phyloP scores from a whole-genome alignment of 2,888 invertebrate species.

The Diarsia rubi region DNA sequence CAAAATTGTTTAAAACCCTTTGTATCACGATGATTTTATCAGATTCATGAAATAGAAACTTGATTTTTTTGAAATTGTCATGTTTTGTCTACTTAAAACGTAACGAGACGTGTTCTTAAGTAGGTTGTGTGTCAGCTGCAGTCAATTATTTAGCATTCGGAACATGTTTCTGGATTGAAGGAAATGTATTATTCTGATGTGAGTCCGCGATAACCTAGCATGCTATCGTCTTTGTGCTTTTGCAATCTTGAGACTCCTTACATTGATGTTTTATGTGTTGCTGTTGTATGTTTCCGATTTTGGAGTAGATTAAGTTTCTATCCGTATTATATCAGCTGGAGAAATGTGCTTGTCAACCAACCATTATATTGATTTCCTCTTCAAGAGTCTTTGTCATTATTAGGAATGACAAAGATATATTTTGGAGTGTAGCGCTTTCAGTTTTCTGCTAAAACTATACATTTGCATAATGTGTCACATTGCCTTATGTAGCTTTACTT shows the following conservation, averaged over 20 bases:
- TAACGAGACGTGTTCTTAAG: slow-evolving; percentile 52
- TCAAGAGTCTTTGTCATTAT: slow-evolving; percentile 3
- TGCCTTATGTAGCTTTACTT: slow-evolving; percentile 12
- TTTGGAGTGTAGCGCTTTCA: slow-evolving; percentile 37
- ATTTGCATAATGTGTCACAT: slow-evolving; percentile 37
- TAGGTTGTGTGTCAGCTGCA: slow-evolving; percentile 42
- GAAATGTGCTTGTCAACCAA: not conserved
- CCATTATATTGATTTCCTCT: not conserved
- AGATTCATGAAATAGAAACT: slow-evolving; percentile 65
- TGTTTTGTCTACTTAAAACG: slow-evolving; percentile 57
- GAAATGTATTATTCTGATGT: slow-evolving; percentile 53
- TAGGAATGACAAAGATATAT: slow-evolving; percentile 4
- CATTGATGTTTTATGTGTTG: slow-evolving; percentile 46
- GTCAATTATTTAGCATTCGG: slow-evolving; percentile 53
- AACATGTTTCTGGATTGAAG: slow-evolving; percentile 56
- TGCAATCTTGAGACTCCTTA: slow-evolving; percentile 50
- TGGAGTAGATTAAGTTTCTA: slow-evolving; percentile 27
- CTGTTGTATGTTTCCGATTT: slow-evolving; percentile 31
- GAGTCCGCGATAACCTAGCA: slow-evolving; percentile 49
- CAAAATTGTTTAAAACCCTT: slow-evolving; percentile 64
- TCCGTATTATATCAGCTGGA: slow-evolving; percentile 2
- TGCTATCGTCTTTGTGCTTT: slow-evolving; percentile 50
- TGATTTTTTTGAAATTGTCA: slow-evolving; percentile 56
- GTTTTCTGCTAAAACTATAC: slow-evolving; percentile 28
- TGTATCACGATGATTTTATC: slow-evolving; percentile 63